Base-by-base conservation (phyloP, 30 jellyfish, hydroid and myxozoan genomes). In the Hydractinia symbiolongicarpus region DNA sequence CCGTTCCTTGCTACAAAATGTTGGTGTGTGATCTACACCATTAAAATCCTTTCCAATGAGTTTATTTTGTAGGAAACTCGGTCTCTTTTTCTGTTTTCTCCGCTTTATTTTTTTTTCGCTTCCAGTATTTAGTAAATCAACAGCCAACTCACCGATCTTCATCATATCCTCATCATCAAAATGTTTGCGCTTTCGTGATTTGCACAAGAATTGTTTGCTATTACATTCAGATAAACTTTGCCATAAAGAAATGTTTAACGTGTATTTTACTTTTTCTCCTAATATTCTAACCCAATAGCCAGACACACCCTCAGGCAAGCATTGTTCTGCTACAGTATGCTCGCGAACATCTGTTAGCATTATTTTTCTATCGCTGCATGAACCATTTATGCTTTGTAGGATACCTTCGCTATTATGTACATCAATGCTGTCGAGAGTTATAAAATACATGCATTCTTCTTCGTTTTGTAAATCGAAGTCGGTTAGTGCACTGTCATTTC, bases 201-300 rank as follows among this genome's bases (percentile, higher is more conserved):
- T n/a, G 74, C 74, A 64, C 9, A 6, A 64, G 40, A n/a, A 64
- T 6, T 50, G 51, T 13, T 19, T 50, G 40, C 69, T 49, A 49
- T 58, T 55, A 5, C 40, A 30, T 10, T 16, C 54, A 74, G 69
- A 30, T 74, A 77, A 17, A 61, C 53, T 50, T 54, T 5, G 4
- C 96, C 96, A 90, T 61, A 90, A 77, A 14, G 95, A 81, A 64
- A 90, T 75, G n/a, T 69, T 74, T 75, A 90, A 30, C 19, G 93
- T 86, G 67, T 76, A 90, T 44, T 67, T 62, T 72, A 81, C 13
- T 20, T 44, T 62, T 50, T 80, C 78, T 15, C 97, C 97, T 75
- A 90, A 90, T 70, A 79, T 50, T 30, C 97, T 76, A 52, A 85
- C 50, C 97, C 97, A 90, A 50, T 69, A 90, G 14, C 97, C 97